These are phyloP conservation scores for Trachelus tabidus DNA, from an alignment of 2,888 invertebrate species.

Conservation along the genomic window DNA sequence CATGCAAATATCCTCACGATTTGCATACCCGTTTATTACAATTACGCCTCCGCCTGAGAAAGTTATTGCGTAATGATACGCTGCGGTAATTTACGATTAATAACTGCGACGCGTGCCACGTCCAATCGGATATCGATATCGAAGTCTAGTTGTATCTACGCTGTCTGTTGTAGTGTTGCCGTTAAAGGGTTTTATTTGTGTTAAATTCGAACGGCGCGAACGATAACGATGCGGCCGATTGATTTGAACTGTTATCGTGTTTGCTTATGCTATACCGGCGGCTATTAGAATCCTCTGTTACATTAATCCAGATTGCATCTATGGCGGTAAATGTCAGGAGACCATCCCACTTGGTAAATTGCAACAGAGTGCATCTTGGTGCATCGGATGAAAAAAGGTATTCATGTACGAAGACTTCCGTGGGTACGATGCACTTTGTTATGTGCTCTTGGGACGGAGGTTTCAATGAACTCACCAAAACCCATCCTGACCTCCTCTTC, in stretches of 20 bases:
- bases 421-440: no score
- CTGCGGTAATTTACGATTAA: slow-evolving; percentile 1
- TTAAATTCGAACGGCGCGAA: no score
- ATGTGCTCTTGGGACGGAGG: no score
- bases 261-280: no score
- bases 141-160: not conserved
- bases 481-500: slow-evolving; percentile 71
- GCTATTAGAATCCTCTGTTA: no score
- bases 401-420: no score
- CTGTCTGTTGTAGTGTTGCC: not conserved
- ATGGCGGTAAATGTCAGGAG: not conserved
- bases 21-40: slow-evolving; percentile 47
- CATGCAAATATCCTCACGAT: slow-evolving; percentile 37
- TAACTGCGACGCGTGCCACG: not conserved
- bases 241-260: no score
- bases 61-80: slow-evolving; percentile 17
- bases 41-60: slow-evolving; percentile 34
- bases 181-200: no score
- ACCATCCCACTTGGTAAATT: not conserved
- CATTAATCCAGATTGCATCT: no score
- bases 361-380: no score
- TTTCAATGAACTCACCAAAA: slow-evolving; percentile 52
- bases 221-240: no score
- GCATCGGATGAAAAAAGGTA: no score
- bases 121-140: not conserved